Conservation (phyloP, 1,140 invertebrate species). For the Platyscapa corneri region DNA sequence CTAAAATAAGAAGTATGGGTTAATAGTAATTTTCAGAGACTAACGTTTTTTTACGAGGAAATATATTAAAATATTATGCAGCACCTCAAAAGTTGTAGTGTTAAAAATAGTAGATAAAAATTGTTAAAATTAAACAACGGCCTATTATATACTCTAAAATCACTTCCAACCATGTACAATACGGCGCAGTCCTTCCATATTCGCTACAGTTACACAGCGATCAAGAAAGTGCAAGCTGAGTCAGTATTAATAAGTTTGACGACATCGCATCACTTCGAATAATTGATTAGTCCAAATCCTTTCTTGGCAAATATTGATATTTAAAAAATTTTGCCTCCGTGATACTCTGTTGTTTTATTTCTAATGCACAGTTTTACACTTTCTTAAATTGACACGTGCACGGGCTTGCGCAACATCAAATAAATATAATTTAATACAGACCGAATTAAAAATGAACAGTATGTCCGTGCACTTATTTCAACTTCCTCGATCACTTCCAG, state of each 20-base stretch:
- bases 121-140: background rate
- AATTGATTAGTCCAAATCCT: background rate
- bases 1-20: no score
- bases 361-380: background rate
- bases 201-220: background rate
- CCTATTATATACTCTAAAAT: background rate
- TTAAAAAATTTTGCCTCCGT: background rate
- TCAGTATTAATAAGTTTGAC: background rate
- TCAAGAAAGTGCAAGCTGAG: background rate
- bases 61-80: background rate
- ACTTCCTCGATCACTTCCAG: no score
- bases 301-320: no score
- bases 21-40: no score
- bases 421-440: background rate
- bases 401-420: background rate
- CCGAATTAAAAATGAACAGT: background rate
- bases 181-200: background rate
- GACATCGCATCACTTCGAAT: no score
- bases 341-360: background rate
- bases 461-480: background rate
- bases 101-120: background rate
- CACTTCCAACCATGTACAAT: constrained; percentile 5
- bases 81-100: background rate
- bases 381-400: background rate
- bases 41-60: background rate